These are phyloP conservation scores for Mongoloraphidia duomilia DNA, from an alignment of 2,888 invertebrate species.

Conservation along the genomic window DNA sequence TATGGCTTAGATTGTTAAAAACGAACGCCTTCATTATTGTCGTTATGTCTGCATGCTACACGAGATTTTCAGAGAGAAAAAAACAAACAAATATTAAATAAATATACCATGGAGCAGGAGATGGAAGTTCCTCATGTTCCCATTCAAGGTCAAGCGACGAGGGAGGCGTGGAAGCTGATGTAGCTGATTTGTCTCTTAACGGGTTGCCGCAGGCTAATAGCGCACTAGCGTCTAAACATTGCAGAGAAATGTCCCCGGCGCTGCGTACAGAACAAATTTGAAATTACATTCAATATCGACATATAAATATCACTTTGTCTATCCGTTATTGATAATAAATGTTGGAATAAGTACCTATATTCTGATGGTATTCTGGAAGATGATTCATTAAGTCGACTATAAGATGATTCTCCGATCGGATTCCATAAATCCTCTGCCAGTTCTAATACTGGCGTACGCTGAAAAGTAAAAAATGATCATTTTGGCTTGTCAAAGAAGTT, in stretches of 20 bases:
- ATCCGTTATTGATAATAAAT: neutral
- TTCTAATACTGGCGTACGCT: conserved; percentile 26
- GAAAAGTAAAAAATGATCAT: neutral
- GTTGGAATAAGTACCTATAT: neutral
- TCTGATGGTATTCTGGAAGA: conserved; percentile 11
- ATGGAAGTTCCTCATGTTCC: conserved; percentile 44
- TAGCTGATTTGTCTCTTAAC: neutral
- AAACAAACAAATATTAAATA: neutral
- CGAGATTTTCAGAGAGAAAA: too few relatives aligned
- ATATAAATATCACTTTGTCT: neutral
- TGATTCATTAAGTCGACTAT: conserved; percentile 28
- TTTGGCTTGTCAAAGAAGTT: neutral
- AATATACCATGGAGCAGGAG: conserved; percentile 6
- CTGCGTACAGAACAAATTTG: conserved; percentile 12
- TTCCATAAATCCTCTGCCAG: conserved; percentile 28
- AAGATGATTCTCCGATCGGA: conserved; percentile 22
- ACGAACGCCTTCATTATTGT: too few relatives aligned
- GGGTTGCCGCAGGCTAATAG: conserved; percentile 22
- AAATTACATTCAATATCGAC: conserved; percentile 5
- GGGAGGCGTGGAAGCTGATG: conserved; percentile 39
- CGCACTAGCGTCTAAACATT: conserved; percentile 42
- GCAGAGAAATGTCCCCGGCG: conserved; percentile 39
- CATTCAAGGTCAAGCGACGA: conserved; percentile 55
- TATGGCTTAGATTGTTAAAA: too few relatives aligned
- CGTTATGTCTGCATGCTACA: too few relatives aligned